Conservation (phyloP, 2,888 invertebrate genomes). For the Clistopyga incitator region DNA sequence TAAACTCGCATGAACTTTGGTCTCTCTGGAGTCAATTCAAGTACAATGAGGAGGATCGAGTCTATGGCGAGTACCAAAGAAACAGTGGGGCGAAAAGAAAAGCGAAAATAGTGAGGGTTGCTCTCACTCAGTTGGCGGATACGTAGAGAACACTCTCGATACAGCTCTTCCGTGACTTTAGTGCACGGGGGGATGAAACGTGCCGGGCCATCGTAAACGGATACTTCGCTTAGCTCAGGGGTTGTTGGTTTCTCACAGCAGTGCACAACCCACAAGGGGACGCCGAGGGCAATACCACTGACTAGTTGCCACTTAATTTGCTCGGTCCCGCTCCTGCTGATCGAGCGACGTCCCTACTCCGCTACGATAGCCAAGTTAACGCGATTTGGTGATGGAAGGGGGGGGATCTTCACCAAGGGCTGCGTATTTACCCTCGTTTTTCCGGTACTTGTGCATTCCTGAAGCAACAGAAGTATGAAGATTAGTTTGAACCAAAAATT, state of each 20-base stretch:
- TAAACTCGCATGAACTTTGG: too few species aligned
- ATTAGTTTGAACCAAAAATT: not conserved
- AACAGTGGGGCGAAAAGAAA: not conserved
- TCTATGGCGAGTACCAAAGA: not conserved
- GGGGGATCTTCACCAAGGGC: conserved; percentile 36
- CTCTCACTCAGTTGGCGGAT: not conserved
- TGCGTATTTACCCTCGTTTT: conserved; percentile 41
- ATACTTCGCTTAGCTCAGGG: conserved; percentile 75
- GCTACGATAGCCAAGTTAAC: conserved; percentile 38
- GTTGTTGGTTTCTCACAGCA: conserved; percentile 68
- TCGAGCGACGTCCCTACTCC: conserved; percentile 46
- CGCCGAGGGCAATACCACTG: conserved; percentile 72
- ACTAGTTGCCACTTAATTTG: conserved; percentile 84
- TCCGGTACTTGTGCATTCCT: conserved; percentile 34
- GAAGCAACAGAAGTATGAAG: conserved; percentile 42
- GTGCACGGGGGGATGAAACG: conserved; percentile 69
- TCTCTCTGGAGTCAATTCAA: not conserved
- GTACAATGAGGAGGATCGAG: not conserved
- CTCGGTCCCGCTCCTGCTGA: conserved; percentile 67
- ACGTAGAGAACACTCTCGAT: conserved; percentile 23
- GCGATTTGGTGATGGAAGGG: conserved; percentile 42
- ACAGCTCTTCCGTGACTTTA: conserved; percentile 45
- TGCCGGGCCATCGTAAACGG: conserved; percentile 79
- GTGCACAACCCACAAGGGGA: conserved; percentile 50
- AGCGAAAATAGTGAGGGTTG: conserved; percentile 5